These are phyloP conservation scores for Xenotilapia flavipinnis DNA, from an alignment of 2,113 vertebrate genomes.

Conservation along the genomic window DNA sequence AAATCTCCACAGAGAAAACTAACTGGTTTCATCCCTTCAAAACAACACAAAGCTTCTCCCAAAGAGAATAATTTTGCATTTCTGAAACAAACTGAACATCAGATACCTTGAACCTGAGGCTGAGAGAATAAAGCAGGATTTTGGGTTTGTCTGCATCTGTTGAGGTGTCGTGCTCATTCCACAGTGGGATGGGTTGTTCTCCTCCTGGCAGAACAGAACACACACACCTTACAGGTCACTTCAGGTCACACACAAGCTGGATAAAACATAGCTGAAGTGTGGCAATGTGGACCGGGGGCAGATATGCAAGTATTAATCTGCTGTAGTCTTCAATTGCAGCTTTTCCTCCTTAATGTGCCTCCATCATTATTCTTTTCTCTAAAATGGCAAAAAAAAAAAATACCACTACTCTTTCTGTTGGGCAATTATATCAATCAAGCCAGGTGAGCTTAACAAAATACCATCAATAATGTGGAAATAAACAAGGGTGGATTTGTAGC, in stretches of 20 bases:
- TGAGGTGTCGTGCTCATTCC: slow-evolving; percentile 94
- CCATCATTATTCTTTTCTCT: background rate
- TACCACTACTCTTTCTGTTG: background rate
- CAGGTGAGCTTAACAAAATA: background rate
- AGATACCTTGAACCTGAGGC: slow-evolving; percentile 93
- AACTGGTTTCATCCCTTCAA: background rate
- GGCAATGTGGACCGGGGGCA: background rate
- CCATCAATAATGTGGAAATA: background rate
- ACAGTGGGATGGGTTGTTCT: slow-evolving; percentile 96
- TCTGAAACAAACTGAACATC: background rate
- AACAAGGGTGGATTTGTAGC: background rate
- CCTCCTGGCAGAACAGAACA: slow-evolving; percentile 73
- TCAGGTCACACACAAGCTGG: background rate
- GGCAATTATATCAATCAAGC: background rate
- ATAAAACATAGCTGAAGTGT: background rate
- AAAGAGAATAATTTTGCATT: background rate
- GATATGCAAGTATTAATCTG: background rate
- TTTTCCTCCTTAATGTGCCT: background rate
- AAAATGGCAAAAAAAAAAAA: background rate
- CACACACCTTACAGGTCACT: background rate
- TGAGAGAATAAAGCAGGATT: slow-evolving; percentile 93
- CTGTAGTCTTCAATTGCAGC: background rate
- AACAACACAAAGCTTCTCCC: background rate
- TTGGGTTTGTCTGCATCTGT: slow-evolving; percentile 96
- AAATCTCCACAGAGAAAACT: background rate